Conservation (phyloP, 2,888 invertebrate genomes). For the Spilosoma lubricipeda region DNA sequence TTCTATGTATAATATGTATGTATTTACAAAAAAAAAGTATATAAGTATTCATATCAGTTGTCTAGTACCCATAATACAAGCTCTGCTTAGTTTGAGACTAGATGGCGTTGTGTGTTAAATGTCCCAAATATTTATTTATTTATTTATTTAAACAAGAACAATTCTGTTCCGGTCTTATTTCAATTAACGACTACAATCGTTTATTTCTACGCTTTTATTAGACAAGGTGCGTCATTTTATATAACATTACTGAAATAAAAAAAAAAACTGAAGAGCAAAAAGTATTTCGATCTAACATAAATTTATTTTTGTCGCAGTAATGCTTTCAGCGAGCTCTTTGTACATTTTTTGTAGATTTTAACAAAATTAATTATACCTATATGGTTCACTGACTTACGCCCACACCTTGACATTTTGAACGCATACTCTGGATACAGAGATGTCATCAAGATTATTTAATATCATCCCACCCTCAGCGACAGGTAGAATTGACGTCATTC, state of each 20-base stretch:
- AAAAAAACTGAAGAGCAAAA: neutral
- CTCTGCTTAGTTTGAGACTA: too few species aligned
- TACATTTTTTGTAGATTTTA: conserved; percentile 4
- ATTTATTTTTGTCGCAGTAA: conserved; percentile 21
- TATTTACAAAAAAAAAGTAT: too few species aligned
- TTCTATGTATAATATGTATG: too few species aligned
- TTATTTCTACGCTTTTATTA: neutral
- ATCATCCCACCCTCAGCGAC: neutral
- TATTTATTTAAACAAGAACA: too few species aligned
- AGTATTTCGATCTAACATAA: conserved; percentile 3
- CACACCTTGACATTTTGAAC: conserved; percentile 21
- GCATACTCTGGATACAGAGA: conserved; percentile 24
- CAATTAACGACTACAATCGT: too few species aligned
- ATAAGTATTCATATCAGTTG: too few species aligned
- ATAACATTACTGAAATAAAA: neutral
- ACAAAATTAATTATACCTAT: conserved; percentile 6
- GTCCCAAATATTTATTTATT: too few species aligned
- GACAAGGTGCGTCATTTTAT: too few species aligned
- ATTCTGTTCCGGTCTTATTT: too few species aligned
- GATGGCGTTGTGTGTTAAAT: too few species aligned
- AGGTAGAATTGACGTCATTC: neutral
- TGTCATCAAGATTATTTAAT: conserved; percentile 18
- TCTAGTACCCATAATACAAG: too few species aligned
- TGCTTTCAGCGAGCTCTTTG: conserved; percentile 27
- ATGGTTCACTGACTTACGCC: conserved; percentile 33